Conservation (phyloP, 2,888 invertebrate species). For the Synanthedon myopaeformis region DNA sequence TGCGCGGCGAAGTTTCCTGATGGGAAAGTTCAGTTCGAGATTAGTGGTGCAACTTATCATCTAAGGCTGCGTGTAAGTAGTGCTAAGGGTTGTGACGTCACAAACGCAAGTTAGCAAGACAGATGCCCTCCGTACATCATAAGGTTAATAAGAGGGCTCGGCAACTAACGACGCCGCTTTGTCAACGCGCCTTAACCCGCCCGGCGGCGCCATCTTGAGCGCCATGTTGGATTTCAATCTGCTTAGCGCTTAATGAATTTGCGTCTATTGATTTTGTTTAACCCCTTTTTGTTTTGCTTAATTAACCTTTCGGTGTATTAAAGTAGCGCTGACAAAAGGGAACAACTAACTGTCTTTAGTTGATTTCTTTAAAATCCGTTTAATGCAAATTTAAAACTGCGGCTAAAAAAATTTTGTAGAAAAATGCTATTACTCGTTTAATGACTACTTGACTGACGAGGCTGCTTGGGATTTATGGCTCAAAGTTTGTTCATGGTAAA, state of each 20-base stretch:
- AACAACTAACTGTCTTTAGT: conserved; percentile 26
- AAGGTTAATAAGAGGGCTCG: conserved; percentile 72
- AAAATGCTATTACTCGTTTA: not conserved
- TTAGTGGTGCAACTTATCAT: not conserved
- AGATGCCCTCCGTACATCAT: conserved; percentile 67
- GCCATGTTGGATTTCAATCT: conserved; percentile 69
- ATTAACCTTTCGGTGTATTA: conserved; percentile 64
- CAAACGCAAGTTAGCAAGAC: conserved; percentile 37
- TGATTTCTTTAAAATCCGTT: conserved; percentile 4
- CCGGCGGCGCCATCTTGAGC: conserved; percentile 57
- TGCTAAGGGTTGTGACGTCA: conserved; percentile 2
- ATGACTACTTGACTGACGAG: not conserved
- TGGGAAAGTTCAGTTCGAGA: not conserved
- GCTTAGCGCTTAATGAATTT: conserved; percentile 70
- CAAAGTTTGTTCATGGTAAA: too few species aligned
- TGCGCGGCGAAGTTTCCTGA: not conserved
- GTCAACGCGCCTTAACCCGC: conserved; percentile 65
- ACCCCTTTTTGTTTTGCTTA: conserved; percentile 70
- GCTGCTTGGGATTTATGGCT: too few species aligned
- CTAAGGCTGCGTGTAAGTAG: not conserved
- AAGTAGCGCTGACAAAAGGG: conserved; percentile 38
- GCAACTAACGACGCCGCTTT: conserved; percentile 69
- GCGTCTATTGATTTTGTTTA: conserved; percentile 69
- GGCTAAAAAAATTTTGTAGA: not conserved
- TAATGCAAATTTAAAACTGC: not conserved